phyloP scores from a whole-genome alignment of 30 jellyfish, hydroid and myxozoan species.

The Aurelia aurita region DNA sequence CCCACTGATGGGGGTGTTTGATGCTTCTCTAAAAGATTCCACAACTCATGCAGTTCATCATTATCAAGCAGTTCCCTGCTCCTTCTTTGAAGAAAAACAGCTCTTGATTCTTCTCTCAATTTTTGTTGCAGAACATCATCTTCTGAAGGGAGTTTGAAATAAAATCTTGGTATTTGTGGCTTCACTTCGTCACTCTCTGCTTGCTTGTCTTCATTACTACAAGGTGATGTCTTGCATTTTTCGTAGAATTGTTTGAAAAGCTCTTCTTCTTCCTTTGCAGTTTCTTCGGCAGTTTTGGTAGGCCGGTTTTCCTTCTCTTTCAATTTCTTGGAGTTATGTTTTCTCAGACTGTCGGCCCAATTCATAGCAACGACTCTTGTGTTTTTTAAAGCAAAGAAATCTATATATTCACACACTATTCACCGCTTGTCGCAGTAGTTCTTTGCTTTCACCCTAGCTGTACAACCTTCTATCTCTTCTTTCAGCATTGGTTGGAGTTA shows the following conservation, averaged over 20 bases:
- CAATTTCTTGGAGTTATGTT: constrained; percentile 53
- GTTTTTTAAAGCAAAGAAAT: no score
- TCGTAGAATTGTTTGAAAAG: constrained; percentile 74
- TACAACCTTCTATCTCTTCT: no score
- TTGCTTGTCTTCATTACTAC: background rate
- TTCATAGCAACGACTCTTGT: constrained; percentile 5
- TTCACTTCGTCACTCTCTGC: constrained; percentile 1
- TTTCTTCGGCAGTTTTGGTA: constrained; percentile 47
- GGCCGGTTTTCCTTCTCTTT: constrained; percentile 7
- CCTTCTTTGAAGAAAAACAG: constrained; percentile 89
- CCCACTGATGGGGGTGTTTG: constrained; percentile 87
- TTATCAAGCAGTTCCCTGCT: constrained; percentile 95
- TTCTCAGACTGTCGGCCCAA: constrained; percentile 68
- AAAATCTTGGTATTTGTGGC: constrained; percentile 83
- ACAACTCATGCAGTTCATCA: constrained; percentile 95
- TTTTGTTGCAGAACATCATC: constrained; percentile 96
- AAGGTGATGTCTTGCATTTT: constrained; percentile 56
- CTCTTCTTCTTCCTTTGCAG: constrained; percentile 57
- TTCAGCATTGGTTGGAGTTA: no score
- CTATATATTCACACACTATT: no score
- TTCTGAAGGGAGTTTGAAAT: constrained; percentile 93
- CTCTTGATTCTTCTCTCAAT: constrained; percentile 96
- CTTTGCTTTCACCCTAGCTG: no score
- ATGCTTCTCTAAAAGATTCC: constrained; percentile 95
- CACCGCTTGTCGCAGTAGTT: no score